phyloP scores from a whole-genome alignment of 2,113 vertebrate species.

The Gallinago media region DNA sequence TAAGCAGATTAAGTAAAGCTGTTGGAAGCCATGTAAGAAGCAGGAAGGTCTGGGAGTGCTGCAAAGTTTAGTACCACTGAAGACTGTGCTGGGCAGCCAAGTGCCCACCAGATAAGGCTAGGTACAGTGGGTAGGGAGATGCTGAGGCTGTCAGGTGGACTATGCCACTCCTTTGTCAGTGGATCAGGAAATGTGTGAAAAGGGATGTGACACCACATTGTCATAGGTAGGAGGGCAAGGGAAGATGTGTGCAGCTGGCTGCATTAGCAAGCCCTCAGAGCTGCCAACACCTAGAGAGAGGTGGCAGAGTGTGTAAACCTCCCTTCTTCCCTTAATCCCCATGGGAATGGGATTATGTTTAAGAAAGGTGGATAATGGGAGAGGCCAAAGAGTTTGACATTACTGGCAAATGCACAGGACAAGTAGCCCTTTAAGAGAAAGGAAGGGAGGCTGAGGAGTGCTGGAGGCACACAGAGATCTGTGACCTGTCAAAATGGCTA shows the following conservation, averaged over 20 bases:
- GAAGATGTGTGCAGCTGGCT: not conserved
- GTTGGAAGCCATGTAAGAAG: not conserved
- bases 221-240: not conserved
- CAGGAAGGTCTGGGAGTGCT: not conserved
- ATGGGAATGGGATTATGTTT: not conserved
- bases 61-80: not conserved
- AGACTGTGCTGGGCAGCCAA: not conserved
- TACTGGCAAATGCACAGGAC: not conserved
- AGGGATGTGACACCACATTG: not conserved
- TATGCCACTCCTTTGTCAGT: not conserved
- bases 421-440: not conserved
- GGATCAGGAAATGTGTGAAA: not conserved
- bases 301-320: not conserved
- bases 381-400: not conserved
- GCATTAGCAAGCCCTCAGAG: not conserved
- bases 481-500: not conserved
- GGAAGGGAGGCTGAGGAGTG: not conserved
- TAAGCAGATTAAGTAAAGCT: not conserved
- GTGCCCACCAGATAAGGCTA: not conserved
- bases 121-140: not conserved
- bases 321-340: not conserved
- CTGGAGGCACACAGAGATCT: not conserved
- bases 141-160: fast-evolving
- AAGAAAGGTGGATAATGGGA: not conserved
- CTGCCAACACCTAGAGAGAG: not conserved